Evolutionary conservation across 2,888 invertebrate genomes (phyloP).

Genomic region (Ormyrus thymus): DNA sequence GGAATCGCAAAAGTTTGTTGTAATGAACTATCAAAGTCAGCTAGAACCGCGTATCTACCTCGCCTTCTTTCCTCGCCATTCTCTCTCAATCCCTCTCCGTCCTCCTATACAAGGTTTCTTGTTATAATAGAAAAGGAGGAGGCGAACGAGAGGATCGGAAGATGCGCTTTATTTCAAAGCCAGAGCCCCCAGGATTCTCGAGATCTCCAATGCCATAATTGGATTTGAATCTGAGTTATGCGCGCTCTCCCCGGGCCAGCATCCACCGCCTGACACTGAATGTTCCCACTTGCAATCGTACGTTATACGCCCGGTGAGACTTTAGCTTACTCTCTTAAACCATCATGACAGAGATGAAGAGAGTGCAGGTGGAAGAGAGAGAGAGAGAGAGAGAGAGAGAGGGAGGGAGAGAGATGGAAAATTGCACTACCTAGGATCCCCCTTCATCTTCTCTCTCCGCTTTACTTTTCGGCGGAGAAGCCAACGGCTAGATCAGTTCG

Average conservation of each 20-base stretch:
- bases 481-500: constrained; percentile 20
- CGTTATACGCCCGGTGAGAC: constrained; percentile 44
- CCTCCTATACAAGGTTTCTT: neutral
- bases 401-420: neutral
- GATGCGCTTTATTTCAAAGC: constrained; percentile 56
- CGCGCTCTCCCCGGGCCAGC: constrained; percentile 30
- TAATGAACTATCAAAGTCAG: constrained; percentile 57
- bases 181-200: constrained; percentile 51
- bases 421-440: neutral
- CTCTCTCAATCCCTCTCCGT: constrained; percentile 2
- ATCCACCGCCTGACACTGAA: constrained; percentile 15
- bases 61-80: neutral
- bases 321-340: constrained; percentile 22
- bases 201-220: constrained; percentile 59
- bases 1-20: constrained; percentile 46
- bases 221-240: constrained; percentile 61
- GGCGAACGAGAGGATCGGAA: constrained; percentile 24
- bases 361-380: neutral
- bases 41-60: constrained; percentile 24
- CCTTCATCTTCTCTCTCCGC: constrained; percentile 18
- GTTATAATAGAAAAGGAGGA: constrained; percentile 8
- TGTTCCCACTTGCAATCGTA: constrained; percentile 39
- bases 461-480: constrained; percentile 19
- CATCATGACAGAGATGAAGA: neutral
- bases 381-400: neutral